Evolutionary conservation across 2,797 vertebrate genomes (phyloP), one percentile per base, ranked within the genome.

Genomic region (Enteromius anoplus): DNA sequence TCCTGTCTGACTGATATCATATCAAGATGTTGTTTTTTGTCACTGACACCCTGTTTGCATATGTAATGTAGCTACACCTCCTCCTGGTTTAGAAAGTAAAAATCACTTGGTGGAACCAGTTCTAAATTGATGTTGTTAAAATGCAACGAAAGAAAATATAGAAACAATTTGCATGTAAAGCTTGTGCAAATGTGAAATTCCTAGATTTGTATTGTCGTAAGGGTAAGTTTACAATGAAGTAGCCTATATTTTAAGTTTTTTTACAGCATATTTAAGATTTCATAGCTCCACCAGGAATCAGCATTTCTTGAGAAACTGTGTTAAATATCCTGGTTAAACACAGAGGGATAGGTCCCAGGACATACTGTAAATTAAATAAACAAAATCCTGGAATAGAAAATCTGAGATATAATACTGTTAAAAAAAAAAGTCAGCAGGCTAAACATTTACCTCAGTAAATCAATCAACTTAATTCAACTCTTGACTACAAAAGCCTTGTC

Each of bases 311-410:
- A 37, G 17, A 15, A 40, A 7, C 32, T 12, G 4, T 69, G 66
- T 45, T 60, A 29, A 42, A 9, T 32, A n/a, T 29, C 37, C 19
- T 32, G 14, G 77, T 68, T 69, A 51, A 79, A 79, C 62, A 69
- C 19, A 1, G 2, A 79, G 21, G 3, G 65, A 17, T 51, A 58
- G 66, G 4, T 80, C n/a, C 34, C n/a, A 80, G 23, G 34, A 80
- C 9, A 17, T 12, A 2, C 26, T 42, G 6, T 60, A 5, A 68
- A 53, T 34, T 17, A 19, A 53, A 69, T 42, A 0, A 53, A 42
- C 34, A 4, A 19, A 26, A 55, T 80, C 78, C 49, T 70, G 51
- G 26, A 42, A 80, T 58, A 58, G 9, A 0, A 42, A 2, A 68
- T 79, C 26, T 21, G 1, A 9, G 21, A 42, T 34, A 51, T 49